phyloP scores from a whole-genome alignment of 1,140 invertebrate genomes.

The Asbolus verrucosus region DNA sequence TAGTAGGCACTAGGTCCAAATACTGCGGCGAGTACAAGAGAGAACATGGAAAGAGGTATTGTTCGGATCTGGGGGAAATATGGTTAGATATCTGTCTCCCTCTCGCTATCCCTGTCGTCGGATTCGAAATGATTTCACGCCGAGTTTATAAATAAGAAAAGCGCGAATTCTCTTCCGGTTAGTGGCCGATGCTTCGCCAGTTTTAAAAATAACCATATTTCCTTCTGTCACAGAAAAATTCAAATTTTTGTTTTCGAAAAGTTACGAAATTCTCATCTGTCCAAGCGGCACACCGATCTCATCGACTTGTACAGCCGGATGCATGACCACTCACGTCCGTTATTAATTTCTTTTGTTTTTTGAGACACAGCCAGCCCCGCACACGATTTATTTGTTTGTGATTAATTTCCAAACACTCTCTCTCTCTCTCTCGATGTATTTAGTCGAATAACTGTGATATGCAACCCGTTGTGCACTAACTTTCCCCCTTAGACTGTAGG shows the following conservation, averaged over 20 bases:
- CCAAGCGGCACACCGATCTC: too few relatives aligned
- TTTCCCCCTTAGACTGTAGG: conserved; percentile 41
- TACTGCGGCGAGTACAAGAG: conserved; percentile 97
- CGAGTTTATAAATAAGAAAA: conserved; percentile 20
- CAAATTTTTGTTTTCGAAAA: too few relatives aligned
- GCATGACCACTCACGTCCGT: conserved; percentile 15
- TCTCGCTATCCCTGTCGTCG: too few relatives aligned
- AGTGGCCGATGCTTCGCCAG: neutral
- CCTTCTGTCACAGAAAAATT: neutral
- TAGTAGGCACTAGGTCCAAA: conserved; percentile 97
- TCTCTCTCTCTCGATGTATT: conserved; percentile 2
- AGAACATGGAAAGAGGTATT: conserved; percentile 97
- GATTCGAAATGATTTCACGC: too few relatives aligned
- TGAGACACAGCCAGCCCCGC: conserved; percentile 59
- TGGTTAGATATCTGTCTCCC: conserved; percentile 28
- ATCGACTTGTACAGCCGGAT: conserved; percentile 54
- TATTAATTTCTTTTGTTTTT: conserved; percentile 29
- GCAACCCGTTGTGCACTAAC: conserved; percentile 31
- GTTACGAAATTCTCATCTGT: too few relatives aligned
- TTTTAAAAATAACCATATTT: conserved; percentile 21
- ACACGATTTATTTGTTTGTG: conserved; percentile 53
- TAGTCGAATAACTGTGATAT: neutral
- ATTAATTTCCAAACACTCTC: conserved; percentile 16
- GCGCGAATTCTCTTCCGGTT: conserved; percentile 18
- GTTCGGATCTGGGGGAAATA: conserved; percentile 50